Evolutionary conservation across 30 jellyfish, hydroid and myxozoan species (phyloP).

Genomic region (Pelagia noctiluca): DNA sequence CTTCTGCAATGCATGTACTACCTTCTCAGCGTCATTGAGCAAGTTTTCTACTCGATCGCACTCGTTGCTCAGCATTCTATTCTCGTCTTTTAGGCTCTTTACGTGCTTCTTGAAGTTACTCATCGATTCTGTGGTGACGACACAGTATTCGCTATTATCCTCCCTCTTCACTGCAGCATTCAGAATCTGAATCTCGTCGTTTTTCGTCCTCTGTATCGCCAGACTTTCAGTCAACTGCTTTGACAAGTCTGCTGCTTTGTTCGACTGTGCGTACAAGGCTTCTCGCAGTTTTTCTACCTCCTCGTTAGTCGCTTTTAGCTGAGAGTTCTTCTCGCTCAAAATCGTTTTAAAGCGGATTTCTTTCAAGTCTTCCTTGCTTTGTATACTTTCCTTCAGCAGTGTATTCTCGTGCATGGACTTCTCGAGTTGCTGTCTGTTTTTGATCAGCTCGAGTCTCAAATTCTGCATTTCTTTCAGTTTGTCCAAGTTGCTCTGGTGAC

Average conservation of each 20-base stretch:
- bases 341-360: no score
- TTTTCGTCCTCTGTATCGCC: no score
- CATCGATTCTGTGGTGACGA: constrained; percentile 38
- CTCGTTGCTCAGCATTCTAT: not conserved
- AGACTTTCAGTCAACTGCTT: constrained; percentile 10
- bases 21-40: constrained; percentile 3
- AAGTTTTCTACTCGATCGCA: constrained; percentile 32
- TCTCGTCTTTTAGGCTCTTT: constrained; percentile 25
- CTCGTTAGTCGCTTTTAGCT: constrained; percentile 8
- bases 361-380: not conserved
- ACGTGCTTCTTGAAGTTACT: constrained; percentile 8
- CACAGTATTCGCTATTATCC: constrained; percentile 31
- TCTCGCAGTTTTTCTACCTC: constrained; percentile 1
- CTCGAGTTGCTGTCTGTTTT: no score
- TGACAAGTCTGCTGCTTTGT: not conserved
- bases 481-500: constrained; percentile 35
- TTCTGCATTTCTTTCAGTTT: constrained; percentile 40
- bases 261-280: not conserved
- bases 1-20: not conserved
- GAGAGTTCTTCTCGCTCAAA: not conserved
- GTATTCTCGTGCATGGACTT: constrained; percentile 33
- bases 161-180: no score
- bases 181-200: no score
- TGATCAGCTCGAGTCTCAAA: constrained; percentile 46
- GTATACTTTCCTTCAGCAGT: not conserved